Percentiles rank a stretch among this genome's conserved stretches.
Evolutionary conservation across 2,113 vertebrate species (phyloP).

Genomic region (Proterorhinus semilunaris): DNA sequence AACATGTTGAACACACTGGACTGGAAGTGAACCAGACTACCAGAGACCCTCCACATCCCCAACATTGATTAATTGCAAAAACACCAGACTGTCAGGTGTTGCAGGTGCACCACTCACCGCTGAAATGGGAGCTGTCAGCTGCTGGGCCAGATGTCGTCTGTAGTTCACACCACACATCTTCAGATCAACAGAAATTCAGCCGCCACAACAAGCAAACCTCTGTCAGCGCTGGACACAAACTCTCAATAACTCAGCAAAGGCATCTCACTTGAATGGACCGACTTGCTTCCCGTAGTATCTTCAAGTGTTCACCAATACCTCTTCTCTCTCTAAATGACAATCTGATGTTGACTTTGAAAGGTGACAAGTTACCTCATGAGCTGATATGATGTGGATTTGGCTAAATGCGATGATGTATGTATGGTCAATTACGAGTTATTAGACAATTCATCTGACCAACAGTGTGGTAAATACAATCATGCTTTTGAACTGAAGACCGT

Average conservation of each 20-base stretch:
- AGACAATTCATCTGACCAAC: constrained; percentile 39
- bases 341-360: constrained; percentile 65
- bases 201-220: constrained; percentile 67
- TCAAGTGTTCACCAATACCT: constrained; percentile 71
- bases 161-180: constrained; percentile 28
- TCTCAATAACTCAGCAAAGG: constrained; percentile 76
- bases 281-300: constrained; percentile 53
- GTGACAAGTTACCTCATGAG: constrained; percentile 68
- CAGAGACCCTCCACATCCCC: constrained; percentile 39
- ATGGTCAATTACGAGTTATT: constrained; percentile 30
- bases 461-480: constrained; percentile 52
- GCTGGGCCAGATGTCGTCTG: constrained; percentile 28
- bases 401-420: constrained; percentile 12
- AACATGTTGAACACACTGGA: constrained; percentile 42
- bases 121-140: constrained; percentile 18
- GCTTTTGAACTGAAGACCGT: constrained; percentile 69
- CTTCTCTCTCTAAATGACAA: constrained; percentile 71
- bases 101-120: constrained; percentile 39
- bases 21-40: constrained; percentile 33
- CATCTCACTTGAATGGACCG: constrained; percentile 69
- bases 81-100: constrained; percentile 61
- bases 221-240: constrained; percentile 54
- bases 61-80: constrained; percentile 53
- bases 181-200: constrained; percentile 52
- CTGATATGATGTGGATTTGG: constrained; percentile 45